Conservation (phyloP, 2,113 vertebrate species). For the Eolophus roseicapilla region DNA sequence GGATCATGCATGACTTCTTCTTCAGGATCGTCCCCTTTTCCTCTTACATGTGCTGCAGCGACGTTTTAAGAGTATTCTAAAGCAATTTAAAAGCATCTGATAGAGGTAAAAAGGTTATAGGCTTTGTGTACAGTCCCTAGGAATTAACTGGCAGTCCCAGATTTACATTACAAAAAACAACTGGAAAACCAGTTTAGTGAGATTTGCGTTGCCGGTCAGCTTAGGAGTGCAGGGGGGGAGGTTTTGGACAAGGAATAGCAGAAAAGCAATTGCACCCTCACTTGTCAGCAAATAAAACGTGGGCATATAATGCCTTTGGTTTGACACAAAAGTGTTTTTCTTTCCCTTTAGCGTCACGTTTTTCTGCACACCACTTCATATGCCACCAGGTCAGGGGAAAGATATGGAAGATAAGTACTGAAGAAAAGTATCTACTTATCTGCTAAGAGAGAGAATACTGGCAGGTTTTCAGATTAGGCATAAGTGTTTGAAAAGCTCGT, state of each 20-base stretch:
- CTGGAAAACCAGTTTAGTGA: slow-evolving; percentile 1
- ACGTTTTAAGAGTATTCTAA: background rate
- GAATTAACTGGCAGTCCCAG: background rate
- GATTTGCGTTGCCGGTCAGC: slow-evolving; percentile 6
- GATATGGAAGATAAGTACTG: background rate
- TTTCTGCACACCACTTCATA: background rate
- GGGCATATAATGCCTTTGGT: background rate
- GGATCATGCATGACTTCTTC: background rate
- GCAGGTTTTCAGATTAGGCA: background rate
- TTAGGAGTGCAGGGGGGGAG: slow-evolving; percentile 6
- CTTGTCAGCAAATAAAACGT: background rate
- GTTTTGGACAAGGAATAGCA: slow-evolving; percentile 1
- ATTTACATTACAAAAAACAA: background rate
- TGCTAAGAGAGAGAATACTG: background rate
- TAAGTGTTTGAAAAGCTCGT: slow-evolving; percentile 18
- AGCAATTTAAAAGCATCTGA: slow-evolving; percentile 13
- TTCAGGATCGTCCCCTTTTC: background rate
- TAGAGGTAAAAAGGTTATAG: slow-evolving; percentile 41
- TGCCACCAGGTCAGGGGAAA: background rate
- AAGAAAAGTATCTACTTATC: background rate
- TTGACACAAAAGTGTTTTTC: background rate
- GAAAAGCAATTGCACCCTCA: background rate
- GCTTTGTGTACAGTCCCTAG: slow-evolving; percentile 5
- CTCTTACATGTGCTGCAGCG: background rate
- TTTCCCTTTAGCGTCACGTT: background rate